These are phyloP conservation scores for Sialis fuliginosa DNA, from an alignment of 2,888 invertebrate genomes.

Conservation along the genomic window DNA sequence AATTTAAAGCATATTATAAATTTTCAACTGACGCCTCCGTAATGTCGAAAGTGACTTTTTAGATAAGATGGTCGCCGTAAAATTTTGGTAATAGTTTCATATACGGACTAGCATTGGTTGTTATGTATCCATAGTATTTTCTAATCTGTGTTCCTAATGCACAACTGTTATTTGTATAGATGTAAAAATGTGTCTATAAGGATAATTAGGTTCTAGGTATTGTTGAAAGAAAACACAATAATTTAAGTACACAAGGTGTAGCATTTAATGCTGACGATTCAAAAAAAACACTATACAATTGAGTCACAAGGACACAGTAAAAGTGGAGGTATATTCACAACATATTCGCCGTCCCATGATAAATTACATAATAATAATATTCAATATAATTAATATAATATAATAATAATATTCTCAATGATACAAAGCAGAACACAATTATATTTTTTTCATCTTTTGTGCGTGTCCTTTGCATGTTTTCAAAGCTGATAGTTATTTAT, in stretches of 20 bases:
- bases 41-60: too few species aligned
- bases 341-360: slow-evolving; percentile 4
- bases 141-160: too few species aligned
- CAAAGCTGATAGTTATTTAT: neutral
- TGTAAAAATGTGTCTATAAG: too few species aligned
- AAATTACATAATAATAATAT: slow-evolving; percentile 5
- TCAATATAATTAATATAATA: slow-evolving; percentile 1
- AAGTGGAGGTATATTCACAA: slow-evolving; percentile 22
- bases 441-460: neutral
- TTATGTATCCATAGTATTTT: too few species aligned
- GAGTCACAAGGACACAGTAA: slow-evolving; percentile 24
- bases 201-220: too few species aligned
- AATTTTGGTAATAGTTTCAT: too few species aligned
- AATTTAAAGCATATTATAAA: too few species aligned
- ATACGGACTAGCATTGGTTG: too few species aligned
- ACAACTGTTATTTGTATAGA: too few species aligned
- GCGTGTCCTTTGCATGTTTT: neutral
- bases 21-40: too few species aligned
- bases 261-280: slow-evolving; percentile 32
- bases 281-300: slow-evolving; percentile 29
- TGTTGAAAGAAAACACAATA: neutral
- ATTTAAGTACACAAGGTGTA: slow-evolving; percentile 30
- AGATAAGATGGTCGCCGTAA: too few species aligned
- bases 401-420: slow-evolving; percentile 2
- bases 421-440: slow-evolving; percentile 28